These are phyloP conservation scores for Struthidea cinerea DNA, from an alignment of 2,113 vertebrate genomes.

Conservation along the genomic window DNA sequence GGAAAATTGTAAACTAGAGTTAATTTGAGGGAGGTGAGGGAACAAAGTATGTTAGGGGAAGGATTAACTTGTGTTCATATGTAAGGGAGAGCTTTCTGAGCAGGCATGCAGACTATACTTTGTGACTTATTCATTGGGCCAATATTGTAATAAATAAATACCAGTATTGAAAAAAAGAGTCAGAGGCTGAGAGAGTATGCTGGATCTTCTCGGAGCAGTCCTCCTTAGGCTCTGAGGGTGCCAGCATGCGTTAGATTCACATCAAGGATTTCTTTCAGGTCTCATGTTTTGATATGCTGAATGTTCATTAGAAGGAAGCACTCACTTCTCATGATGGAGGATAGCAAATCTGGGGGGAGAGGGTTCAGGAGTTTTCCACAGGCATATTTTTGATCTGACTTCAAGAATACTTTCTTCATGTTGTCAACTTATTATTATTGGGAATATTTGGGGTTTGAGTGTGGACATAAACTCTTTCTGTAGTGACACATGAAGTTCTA, in stretches of 20 bases:
- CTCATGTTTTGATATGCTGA: conserved; percentile 31
- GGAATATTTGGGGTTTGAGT: not conserved
- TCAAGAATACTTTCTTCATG: conserved; percentile 10
- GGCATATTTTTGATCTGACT: conserved; percentile 44
- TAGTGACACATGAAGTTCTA: not conserved
- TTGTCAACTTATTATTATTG: not conserved
- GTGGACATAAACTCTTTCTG: not conserved
- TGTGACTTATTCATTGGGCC: not conserved
- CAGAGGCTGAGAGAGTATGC: not conserved
- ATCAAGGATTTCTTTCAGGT: conserved; percentile 26
- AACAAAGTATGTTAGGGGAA: not conserved
- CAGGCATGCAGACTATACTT: not conserved
- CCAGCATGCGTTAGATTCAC: conserved; percentile 21
- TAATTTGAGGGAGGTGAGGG: not conserved
- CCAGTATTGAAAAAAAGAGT: not conserved
- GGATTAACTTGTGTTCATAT: not conserved
- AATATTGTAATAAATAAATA: conserved; percentile 14
- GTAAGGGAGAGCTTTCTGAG: not conserved
- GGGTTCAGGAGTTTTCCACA: conserved; percentile 46
- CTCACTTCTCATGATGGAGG: conserved; percentile 62
- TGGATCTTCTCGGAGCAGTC: not conserved
- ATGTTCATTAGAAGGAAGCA: conserved; percentile 61
- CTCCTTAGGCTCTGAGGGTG: not conserved
- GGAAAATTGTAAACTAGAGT: not conserved
- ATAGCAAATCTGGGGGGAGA: not conserved